Conservation (phyloP, 2,888 invertebrate species). For the Epinotia nisella region DNA sequence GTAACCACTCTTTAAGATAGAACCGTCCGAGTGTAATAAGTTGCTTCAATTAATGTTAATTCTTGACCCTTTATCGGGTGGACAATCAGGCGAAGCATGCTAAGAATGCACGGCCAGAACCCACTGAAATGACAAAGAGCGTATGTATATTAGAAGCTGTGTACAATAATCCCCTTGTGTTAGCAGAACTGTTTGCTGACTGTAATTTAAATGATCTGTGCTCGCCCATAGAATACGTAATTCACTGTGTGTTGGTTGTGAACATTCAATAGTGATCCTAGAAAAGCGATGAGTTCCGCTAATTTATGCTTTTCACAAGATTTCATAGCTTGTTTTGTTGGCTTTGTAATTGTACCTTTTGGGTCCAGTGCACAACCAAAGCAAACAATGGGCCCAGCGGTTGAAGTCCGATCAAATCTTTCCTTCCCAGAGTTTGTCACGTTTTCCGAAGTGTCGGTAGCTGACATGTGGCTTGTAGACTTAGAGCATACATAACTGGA, state of each 20-base stretch:
- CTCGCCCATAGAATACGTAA: slow-evolving; percentile 14
- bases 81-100: slow-evolving; percentile 63
- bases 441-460: slow-evolving; percentile 4
- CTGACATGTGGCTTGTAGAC: not conserved
- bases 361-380: too few relatives aligned
- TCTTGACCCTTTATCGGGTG: slow-evolving; percentile 64
- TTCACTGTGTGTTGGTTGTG: slow-evolving; percentile 6
- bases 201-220: slow-evolving; percentile 25
- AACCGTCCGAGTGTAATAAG: slow-evolving; percentile 34
- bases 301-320: not conserved
- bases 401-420: not conserved
- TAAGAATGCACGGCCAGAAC: slow-evolving; percentile 62
- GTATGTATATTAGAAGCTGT: slow-evolving; percentile 3
- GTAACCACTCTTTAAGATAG: not conserved
- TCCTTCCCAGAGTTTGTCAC: slow-evolving; percentile 2
- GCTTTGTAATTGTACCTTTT: slow-evolving; percentile 2
- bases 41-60: slow-evolving; percentile 44
- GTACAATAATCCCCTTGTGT: not conserved
- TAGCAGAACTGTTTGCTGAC: slow-evolving; percentile 1
- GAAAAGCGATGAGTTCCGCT: slow-evolving; percentile 11
- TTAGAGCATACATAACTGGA: too few relatives aligned
- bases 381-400: not conserved
- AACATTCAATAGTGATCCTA: slow-evolving; percentile 13
- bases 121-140: slow-evolving; percentile 49
- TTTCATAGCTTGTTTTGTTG: not conserved